Evolutionary conservation across 2,888 invertebrate species (phyloP).

Genomic region (Odontocolon sp.): DNA sequence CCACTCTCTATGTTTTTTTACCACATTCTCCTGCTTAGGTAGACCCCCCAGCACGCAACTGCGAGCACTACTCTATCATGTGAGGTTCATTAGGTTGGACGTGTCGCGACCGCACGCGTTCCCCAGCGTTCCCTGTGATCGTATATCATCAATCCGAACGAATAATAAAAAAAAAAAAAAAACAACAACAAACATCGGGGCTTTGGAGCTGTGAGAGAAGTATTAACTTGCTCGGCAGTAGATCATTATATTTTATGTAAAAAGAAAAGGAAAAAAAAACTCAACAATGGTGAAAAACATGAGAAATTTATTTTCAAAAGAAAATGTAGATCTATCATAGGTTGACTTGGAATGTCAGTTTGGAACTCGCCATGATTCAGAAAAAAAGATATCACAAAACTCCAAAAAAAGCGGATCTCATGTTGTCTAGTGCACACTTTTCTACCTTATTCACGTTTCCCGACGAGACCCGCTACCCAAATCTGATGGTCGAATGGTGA

Average conservation of each 20-base stretch:
- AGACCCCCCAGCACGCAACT: conserved; percentile 39
- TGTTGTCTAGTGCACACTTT: too few species aligned
- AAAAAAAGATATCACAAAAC: not conserved
- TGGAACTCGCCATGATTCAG: not conserved
- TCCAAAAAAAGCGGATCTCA: not conserved
- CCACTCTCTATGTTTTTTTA: conserved; percentile 32
- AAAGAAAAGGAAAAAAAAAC: too few species aligned
- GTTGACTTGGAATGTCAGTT: too few species aligned
- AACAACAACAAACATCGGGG: not conserved
- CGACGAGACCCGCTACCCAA: too few species aligned
- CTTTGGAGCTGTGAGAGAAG: conserved; percentile 2
- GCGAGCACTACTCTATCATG: conserved; percentile 67
- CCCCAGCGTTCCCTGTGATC: conserved; percentile 28
- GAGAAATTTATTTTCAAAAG: too few species aligned
- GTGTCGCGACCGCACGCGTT: conserved; percentile 62
- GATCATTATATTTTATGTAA: too few species aligned
- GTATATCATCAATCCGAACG: conserved; percentile 65
- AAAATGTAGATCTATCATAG: too few species aligned
- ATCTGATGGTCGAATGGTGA: conserved; percentile 12
- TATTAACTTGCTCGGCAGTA: too few species aligned
- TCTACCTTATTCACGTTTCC: too few species aligned
- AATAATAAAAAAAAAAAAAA: conserved; percentile 28
- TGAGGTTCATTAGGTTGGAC: conserved; percentile 72
- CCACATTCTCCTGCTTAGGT: conserved; percentile 52
- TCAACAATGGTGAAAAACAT: too few species aligned